These are phyloP conservation scores for Eubucco bourcierii DNA, from an alignment of 2,113 vertebrate genomes.

Conservation along the genomic window DNA sequence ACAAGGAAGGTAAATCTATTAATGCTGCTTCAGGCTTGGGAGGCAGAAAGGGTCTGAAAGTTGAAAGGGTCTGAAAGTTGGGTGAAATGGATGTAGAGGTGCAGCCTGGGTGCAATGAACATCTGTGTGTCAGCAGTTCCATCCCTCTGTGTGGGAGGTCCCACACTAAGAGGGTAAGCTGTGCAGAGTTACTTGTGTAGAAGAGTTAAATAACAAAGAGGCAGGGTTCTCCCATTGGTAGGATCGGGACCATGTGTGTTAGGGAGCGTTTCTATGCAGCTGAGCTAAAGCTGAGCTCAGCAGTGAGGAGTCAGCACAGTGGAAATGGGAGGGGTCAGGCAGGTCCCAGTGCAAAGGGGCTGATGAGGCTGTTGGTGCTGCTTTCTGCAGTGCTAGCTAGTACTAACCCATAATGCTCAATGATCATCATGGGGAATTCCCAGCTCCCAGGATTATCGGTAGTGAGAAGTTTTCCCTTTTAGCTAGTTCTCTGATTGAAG, in stretches of 20 bases:
- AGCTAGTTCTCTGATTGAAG: neutral
- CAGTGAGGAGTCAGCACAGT: neutral
- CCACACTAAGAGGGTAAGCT: fast-evolving
- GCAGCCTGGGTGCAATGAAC: fast-evolving
- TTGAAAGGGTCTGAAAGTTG: neutral
- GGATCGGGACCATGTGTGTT: neutral
- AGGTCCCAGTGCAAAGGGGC: neutral
- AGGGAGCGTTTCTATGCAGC: neutral
- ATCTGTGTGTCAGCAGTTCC: neutral
- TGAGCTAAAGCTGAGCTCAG: neutral
- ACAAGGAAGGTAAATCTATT: neutral
- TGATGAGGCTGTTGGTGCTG: neutral
- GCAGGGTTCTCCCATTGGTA: neutral
- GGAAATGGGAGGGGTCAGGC: neutral
- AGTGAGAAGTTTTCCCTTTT: neutral
- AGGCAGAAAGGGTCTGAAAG: neutral
- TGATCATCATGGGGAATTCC: neutral
- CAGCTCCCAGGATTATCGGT: neutral
- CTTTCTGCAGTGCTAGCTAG: neutral
- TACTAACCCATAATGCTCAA: neutral
- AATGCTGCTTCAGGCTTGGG: neutral
- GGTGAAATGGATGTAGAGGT: neutral
- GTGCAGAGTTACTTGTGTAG: fast-evolving
- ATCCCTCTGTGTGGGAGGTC: neutral
- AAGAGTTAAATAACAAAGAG: neutral